Percentiles rank a stretch among this genome's conserved stretches.
These are phyloP conservation scores for Campaea margaritaria DNA, from an alignment of 2,888 invertebrate species.

Conservation along the genomic window DNA sequence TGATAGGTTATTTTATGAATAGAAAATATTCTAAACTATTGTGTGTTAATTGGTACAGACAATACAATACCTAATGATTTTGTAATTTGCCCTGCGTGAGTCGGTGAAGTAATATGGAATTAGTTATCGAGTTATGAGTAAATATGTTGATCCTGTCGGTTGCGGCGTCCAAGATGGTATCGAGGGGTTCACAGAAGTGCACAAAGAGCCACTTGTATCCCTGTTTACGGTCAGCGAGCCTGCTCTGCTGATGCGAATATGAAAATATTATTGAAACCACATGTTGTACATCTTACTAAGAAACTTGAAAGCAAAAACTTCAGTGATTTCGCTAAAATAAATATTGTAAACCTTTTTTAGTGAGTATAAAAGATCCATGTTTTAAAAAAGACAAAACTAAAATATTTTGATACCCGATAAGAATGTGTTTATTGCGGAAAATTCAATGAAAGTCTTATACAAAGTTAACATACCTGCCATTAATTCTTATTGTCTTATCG, in stretches of 20 bases:
- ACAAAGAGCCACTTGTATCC: constrained; percentile 75
- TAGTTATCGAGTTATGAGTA: constrained; percentile 67
- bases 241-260: constrained; percentile 63
- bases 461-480: constrained; percentile 28
- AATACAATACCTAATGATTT: constrained; percentile 40
- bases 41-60: constrained; percentile 55
- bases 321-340: not conserved
- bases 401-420: not conserved
- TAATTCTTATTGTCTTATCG: constrained; percentile 30
- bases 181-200: constrained; percentile 75
- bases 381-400: not conserved
- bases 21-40: constrained; percentile 53
- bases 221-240: constrained; percentile 66
- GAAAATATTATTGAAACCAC: constrained; percentile 79
- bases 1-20: constrained; percentile 47
- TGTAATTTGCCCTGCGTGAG: constrained; percentile 46
- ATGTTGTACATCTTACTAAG: constrained; percentile 57
- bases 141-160: constrained; percentile 57
- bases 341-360: not conserved
- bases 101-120: constrained; percentile 54
- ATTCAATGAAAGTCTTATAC: constrained; percentile 18
- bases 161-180: constrained; percentile 61
- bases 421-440: constrained; percentile 16
- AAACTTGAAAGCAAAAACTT: constrained; percentile 19
- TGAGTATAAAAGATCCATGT: not conserved